Conservation (phyloP, 2,888 invertebrate species). For the Mythimna loreyi region DNA sequence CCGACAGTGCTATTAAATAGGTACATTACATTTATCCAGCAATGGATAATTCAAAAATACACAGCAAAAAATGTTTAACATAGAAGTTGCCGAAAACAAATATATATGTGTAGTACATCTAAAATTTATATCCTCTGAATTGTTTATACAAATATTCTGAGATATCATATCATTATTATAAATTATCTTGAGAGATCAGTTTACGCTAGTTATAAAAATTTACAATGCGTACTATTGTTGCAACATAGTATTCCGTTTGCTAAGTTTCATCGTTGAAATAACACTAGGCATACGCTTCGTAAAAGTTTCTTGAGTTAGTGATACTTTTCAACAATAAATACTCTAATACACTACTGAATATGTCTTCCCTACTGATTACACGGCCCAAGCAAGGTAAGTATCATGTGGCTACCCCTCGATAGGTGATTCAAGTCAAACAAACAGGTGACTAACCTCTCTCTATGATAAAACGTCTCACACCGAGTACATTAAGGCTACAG, state of each 20-base stretch:
- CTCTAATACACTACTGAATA: slow-evolving; percentile 86
- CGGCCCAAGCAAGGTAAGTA: slow-evolving; percentile 83
- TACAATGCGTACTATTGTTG: slow-evolving; percentile 87
- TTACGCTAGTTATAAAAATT: slow-evolving; percentile 90
- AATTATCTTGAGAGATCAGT: slow-evolving; percentile 90
- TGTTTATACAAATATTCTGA: slow-evolving; percentile 89
- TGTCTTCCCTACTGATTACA: slow-evolving; percentile 84
- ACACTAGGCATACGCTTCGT: slow-evolving; percentile 84
- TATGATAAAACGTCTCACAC: slow-evolving; percentile 69
- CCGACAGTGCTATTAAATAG: slow-evolving; percentile 86
- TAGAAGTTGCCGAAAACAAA: slow-evolving; percentile 84
- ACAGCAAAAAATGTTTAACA: slow-evolving; percentile 81
- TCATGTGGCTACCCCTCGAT: slow-evolving; percentile 72
- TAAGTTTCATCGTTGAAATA: slow-evolving; percentile 83
- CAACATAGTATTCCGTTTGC: slow-evolving; percentile 82
- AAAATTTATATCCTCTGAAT: slow-evolving; percentile 87
- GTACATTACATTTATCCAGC: slow-evolving; percentile 85
- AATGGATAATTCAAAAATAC: slow-evolving; percentile 82
- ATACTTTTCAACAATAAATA: slow-evolving; percentile 85
- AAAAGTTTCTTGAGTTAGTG: slow-evolving; percentile 80
- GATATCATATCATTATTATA: slow-evolving; percentile 88
- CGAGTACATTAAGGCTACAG: slow-evolving; percentile 69
- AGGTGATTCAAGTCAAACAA: slow-evolving; percentile 70
- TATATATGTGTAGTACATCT: slow-evolving; percentile 82
- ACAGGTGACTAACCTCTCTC: slow-evolving; percentile 70